Percentiles rank a stretch among this genome's conserved stretches.
phyloP scores from a whole-genome alignment of 2,113 vertebrate species.

The Corythornis vintsioides region DNA sequence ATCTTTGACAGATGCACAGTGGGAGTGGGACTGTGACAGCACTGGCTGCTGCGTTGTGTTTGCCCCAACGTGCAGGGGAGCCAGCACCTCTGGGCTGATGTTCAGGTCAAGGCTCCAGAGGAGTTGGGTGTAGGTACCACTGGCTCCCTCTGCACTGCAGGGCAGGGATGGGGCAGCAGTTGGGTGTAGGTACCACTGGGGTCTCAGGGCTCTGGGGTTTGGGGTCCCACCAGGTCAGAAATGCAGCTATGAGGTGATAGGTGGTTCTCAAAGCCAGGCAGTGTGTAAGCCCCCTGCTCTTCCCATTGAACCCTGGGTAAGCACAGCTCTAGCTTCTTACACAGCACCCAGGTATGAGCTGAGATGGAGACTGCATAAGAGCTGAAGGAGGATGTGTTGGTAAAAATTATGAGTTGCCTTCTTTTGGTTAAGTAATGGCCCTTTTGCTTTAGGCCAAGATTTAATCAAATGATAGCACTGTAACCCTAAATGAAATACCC shows the following conservation, averaged over 20 bases:
- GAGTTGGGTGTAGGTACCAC: not conserved
- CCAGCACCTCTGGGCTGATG: not conserved
- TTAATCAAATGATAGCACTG: no score
- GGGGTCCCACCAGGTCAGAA: no score
- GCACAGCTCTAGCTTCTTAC: not conserved
- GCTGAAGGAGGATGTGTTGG: not conserved
- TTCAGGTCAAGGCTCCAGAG: not conserved
- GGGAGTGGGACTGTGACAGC: not conserved
- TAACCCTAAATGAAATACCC: not conserved
- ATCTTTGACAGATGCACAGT: not conserved
- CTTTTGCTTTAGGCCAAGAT: not conserved
- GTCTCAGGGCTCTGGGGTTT: no score
- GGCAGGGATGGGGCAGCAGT: not conserved
- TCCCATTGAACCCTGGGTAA: not conserved
- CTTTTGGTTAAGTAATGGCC: not conserved
- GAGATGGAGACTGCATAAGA: not conserved
- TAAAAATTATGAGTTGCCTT: no score
- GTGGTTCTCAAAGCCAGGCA: not conserved
- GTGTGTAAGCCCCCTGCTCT: not conserved
- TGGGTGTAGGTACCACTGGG: no score
- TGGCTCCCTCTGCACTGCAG: not conserved
- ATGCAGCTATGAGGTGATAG: not conserved
- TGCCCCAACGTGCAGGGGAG: not conserved
- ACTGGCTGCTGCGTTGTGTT: not conserved
- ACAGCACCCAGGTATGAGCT: not conserved